Conservation (phyloP, 2,113 vertebrate species). For the Strix aluco region DNA sequence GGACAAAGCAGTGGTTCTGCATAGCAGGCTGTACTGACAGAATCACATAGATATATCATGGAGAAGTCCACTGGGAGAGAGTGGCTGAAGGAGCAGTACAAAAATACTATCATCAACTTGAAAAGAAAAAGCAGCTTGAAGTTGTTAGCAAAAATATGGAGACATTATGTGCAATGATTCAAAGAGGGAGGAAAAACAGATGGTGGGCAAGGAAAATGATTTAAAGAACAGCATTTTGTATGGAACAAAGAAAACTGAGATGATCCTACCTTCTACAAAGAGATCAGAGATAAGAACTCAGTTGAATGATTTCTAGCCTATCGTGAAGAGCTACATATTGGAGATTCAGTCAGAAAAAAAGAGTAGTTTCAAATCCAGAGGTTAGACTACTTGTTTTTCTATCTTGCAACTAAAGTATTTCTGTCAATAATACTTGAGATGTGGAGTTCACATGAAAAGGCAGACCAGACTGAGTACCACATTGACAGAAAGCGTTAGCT, state of each 20-base stretch:
- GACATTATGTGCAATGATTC: neutral
- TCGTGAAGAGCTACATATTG: neutral
- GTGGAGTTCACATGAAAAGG: neutral
- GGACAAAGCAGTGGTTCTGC: neutral
- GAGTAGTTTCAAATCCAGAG: neutral
- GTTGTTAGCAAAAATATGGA: neutral
- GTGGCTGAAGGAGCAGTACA: neutral
- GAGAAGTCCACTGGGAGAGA: neutral
- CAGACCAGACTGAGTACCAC: neutral
- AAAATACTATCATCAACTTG: neutral
- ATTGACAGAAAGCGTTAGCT: neutral
- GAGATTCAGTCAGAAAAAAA: neutral
- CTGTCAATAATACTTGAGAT: neutral
- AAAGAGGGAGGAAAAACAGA: neutral
- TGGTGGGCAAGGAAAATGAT: neutral
- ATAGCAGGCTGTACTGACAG: neutral
- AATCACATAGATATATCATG: neutral
- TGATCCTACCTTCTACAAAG: neutral
- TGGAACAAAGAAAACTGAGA: neutral
- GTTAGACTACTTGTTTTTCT: neutral
- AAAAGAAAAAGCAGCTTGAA: constrained; percentile 7
- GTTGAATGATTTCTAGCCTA: neutral
- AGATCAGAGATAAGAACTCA: neutral
- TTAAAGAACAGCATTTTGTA: constrained; percentile 20
- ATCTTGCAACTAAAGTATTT: neutral